Base-by-base conservation (phyloP, 2,888 invertebrate species). In the Cordylochernes scorpioides region DNA sequence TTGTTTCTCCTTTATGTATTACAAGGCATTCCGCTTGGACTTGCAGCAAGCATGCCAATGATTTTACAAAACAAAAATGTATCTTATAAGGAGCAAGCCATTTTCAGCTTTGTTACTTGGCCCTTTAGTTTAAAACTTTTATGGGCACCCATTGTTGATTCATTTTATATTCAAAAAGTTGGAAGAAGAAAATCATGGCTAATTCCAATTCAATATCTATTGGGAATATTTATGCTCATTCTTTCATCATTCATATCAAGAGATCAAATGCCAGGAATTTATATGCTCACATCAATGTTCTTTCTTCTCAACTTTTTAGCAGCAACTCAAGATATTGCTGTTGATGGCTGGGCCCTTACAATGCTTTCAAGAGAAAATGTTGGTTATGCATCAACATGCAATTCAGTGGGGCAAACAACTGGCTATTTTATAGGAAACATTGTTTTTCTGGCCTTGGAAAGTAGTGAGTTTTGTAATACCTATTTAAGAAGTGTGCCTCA, bases 261-360 rank as follows among this genome's bases (percentile, higher is more conserved):
- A 24, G 53, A 39, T 15, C 26, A 15, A 17, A 3, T 54, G 16
- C 74, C 78, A 0, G 69, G 73, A 45, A 73, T 82, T 42, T 63
- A 60, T 32, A 52, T 71, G 27, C 59, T 97, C 15, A 91, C 91
- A 1, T 47, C 65, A 9, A 60, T 80, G 33, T 99, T 99, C 57
- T 75, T 94, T 50, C 59, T 67, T 31, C 59, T 97, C 3, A 94
- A 91, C 49, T 88, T 94, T 48, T 59, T 99, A 44, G 94, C 94
- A 4, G 94, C 97, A 3, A 97, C 97, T 2, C 97, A 99, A 59
- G 97, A 99, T 53, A 91, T 97, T 47, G 94, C 88, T 10, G 94
- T 99, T 1, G 97, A 99, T 59, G 97, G 97, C 14, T 99, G 97
- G 97, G 97, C 97, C 1, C 59, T 99, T 8, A 97, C 94, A 1